These are phyloP conservation scores for Micrasema longulum DNA, from an alignment of 1,140 invertebrate species.

Conservation along the genomic window DNA sequence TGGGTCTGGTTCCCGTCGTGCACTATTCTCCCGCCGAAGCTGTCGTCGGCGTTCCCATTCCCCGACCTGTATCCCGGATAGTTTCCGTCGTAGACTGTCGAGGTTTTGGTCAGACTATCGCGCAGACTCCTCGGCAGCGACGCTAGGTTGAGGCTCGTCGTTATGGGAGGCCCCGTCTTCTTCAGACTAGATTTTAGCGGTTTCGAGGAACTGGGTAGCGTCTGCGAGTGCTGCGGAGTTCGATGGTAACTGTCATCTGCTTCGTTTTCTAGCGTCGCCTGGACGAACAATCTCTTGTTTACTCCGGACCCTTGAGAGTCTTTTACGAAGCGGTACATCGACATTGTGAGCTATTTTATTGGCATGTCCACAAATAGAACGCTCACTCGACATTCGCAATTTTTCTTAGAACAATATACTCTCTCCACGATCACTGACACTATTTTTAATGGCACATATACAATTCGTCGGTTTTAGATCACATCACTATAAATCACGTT, in stretches of 20 bases:
- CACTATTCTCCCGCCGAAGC: conserved; percentile 64
- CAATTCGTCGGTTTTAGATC: too few species aligned
- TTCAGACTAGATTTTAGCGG: conserved; percentile 69
- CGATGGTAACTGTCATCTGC: conserved; percentile 58
- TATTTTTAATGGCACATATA: not conserved
- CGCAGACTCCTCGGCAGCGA: conserved; percentile 65
- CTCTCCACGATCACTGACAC: too few species aligned
- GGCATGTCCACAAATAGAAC: conserved; percentile 25
- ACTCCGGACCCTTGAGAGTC: conserved; percentile 66
- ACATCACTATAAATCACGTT: too few species aligned
- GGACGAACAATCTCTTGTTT: conserved; percentile 80
- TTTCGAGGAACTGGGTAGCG: conserved; percentile 61
- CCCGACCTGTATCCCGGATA: conserved; percentile 64
- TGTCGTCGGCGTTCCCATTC: conserved; percentile 60
- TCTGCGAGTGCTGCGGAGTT: conserved; percentile 62
- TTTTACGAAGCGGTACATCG: conserved; percentile 81
- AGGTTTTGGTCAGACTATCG: conserved; percentile 62
- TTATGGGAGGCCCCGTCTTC: conserved; percentile 70
- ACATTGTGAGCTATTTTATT: conserved; percentile 33
- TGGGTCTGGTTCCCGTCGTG: conserved; percentile 67
- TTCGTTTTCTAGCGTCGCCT: conserved; percentile 78
- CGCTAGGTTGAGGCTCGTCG: conserved; percentile 68
- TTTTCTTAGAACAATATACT: too few species aligned
- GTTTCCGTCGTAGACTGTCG: conserved; percentile 66
- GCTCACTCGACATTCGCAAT: conserved; percentile 21